Evolutionary conservation across 2,797 vertebrate species (phyloP).

Genomic region (Bryconaethiops microstoma): DNA sequence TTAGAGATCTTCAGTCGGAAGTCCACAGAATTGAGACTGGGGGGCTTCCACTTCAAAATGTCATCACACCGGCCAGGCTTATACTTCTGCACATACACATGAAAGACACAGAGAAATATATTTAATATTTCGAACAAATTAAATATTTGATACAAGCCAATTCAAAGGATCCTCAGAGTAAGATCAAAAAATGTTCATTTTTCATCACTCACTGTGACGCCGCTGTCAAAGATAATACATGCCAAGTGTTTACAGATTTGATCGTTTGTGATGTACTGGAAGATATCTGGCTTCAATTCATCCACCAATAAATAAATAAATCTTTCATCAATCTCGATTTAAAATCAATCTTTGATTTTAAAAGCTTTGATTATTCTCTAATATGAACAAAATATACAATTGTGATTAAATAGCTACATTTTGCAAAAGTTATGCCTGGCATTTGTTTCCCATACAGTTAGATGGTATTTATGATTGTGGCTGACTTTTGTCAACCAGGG

Average conservation of each 20-base stretch:
- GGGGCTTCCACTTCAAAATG: conserved; percentile 99
- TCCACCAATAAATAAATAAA: too few species aligned
- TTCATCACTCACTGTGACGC: background rate
- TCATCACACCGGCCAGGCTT: conserved; percentile 94
- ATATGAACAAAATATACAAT: too few species aligned
- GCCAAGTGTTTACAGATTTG: background rate
- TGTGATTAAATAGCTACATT: too few species aligned
- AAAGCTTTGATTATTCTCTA: too few species aligned
- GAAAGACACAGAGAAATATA: background rate
- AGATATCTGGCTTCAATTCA: too few species aligned
- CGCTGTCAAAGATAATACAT: background rate
- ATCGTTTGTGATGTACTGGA: background rate
- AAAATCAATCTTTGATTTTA: too few species aligned
- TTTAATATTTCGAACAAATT: too few species aligned
- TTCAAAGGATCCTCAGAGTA: background rate
- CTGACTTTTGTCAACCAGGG: too few species aligned
- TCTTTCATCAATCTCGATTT: too few species aligned
- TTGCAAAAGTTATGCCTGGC: too few species aligned
- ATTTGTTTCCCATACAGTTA: too few species aligned
- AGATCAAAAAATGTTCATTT: background rate
- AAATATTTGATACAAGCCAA: background rate
- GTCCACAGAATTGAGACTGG: conserved; percentile 97
- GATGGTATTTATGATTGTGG: too few species aligned
- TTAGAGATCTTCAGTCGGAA: conserved; percentile 98
- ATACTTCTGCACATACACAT: conserved; percentile 83